Evolutionary conservation across 2,113 vertebrate species (phyloP).

Genomic region (Erythrolamprus reginae): DNA sequence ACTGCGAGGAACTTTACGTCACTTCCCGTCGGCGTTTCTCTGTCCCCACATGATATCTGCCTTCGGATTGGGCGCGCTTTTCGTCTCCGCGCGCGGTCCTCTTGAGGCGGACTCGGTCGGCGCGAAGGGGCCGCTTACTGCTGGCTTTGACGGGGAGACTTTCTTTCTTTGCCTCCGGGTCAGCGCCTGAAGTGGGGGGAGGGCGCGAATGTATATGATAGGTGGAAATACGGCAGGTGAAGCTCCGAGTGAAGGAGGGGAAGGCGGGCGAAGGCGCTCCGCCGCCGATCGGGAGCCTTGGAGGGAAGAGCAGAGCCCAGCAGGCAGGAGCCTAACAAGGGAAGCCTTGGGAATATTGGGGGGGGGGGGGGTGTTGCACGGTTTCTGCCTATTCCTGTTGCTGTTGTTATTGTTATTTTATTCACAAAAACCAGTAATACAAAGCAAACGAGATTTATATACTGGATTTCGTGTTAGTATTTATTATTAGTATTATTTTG

Average conservation of each 20-base stretch:
- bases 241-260: not conserved
- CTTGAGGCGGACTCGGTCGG: not conserved
- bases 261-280: not conserved
- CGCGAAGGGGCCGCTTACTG: not conserved
- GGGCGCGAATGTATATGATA: not conserved
- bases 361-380: not conserved
- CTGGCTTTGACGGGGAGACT: not conserved
- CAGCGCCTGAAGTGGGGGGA: accelerated
- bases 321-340: no score
- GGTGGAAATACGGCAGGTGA: not conserved
- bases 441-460: no score
- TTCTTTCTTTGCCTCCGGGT: accelerated
- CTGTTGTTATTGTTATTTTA: no score
- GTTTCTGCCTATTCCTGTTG: not conserved
- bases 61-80: not conserved
- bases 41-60: no score
- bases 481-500: no score
- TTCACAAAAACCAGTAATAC: no score
- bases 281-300: not conserved
- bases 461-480: no score
- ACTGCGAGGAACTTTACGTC: not conserved
- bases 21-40: not conserved
- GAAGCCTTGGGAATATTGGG: not conserved
- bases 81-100: accelerated
- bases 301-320: not conserved